phyloP scores from a whole-genome alignment of 2,797 vertebrate species.

The Lagorchestes hirsutus region DNA sequence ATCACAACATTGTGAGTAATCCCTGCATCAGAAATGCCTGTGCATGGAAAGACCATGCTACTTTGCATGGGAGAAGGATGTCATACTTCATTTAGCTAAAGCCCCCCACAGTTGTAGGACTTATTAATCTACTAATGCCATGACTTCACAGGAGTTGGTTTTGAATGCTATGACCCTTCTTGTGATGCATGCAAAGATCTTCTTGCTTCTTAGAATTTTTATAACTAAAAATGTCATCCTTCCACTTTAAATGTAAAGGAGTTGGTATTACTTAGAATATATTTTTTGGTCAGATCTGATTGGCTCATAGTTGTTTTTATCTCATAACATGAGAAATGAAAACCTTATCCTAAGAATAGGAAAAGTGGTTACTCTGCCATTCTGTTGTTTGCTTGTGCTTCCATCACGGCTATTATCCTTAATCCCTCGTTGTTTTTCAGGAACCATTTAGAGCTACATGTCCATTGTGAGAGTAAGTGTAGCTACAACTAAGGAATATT shows the following conservation, averaged over 20 bases:
- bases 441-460: background rate
- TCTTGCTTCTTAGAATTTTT: background rate
- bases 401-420: background rate
- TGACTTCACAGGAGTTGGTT: background rate
- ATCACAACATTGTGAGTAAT: background rate
- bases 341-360: background rate
- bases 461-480: background rate
- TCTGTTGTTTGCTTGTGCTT: background rate
- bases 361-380: background rate
- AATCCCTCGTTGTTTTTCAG: background rate
- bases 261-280: background rate
- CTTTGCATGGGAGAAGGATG: background rate
- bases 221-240: background rate
- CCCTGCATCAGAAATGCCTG: background rate
- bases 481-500: background rate
- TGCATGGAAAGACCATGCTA: background rate
- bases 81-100: background rate
- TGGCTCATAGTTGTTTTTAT: background rate
- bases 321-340: background rate
- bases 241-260: background rate
- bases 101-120: background rate
- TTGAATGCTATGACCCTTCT: background rate
- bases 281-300: background rate
- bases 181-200: background rate
- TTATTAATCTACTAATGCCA: background rate